Evolutionary conservation across 92 coral and sea anemone species (phyloP), one percentile per base, ranked within the genome.

Genomic region (Zoanthus gigantus): DNA sequence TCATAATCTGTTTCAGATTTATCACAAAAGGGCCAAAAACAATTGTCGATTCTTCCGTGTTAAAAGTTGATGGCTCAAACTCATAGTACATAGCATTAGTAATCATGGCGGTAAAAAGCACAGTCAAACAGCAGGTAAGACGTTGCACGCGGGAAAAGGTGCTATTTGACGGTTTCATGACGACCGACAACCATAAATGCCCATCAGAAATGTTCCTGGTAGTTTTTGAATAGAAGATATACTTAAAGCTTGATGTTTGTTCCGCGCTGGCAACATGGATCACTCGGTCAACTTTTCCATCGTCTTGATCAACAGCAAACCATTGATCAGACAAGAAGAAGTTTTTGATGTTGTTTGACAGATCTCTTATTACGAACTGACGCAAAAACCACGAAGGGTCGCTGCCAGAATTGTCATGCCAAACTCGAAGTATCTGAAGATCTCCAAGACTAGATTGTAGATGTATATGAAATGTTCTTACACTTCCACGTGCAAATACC

Each of bases 341-440:
- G 75, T 82, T 86, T 60, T 92, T 91, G 31, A 78, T 65, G 79
- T 86, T 87, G 10, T 93, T 92, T 15, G 86, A 72, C 5, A 94
- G 76, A 65, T 94, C 94, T 15, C 86, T 92, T 45, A 96, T 42
- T 7, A 89, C 89, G 15, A 96, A 84, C 68, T 94, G 95, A 28
- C 90, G 87, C n/a, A 94, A 65, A 73, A 90, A 90, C 96, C 98
- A 94, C 6, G 95, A 83, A 0, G 98, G 98, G 52, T 88, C 81
- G 29, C 74, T 16, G 6, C 98, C 98, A 2, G 93, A 77, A 81
- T 91, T 94, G 77, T 96, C 95, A 45, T 96, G 98, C 98, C 98
- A 96, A 29, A 96, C 74, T 17, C 91, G 85, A 6, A 96, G 82
- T 45, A 85, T 82, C 79, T 93, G 92, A 5, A 96, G 74, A 16